Evolutionary conservation across 2,113 vertebrate species (phyloP).

Genomic region (Boulengeromyrus knoepffleri): DNA sequence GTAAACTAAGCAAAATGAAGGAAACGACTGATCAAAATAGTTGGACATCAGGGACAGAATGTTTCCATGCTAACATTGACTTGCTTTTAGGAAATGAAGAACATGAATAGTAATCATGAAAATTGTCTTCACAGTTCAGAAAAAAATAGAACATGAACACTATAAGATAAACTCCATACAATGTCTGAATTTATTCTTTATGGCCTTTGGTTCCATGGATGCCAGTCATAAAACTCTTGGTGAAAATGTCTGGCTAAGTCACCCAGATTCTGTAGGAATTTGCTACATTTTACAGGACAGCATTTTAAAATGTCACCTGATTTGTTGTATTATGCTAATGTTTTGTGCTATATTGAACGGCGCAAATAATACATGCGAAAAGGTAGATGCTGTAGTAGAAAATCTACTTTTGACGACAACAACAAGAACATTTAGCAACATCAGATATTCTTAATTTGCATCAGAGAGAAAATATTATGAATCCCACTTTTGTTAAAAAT

Average conservation of each 20-base stretch:
- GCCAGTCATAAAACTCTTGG: not conserved
- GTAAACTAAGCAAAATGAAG: not conserved
- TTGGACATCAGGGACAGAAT: not conserved
- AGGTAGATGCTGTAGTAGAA: not conserved
- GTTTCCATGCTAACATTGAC: not conserved
- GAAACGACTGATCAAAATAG: not conserved
- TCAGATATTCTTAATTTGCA: not conserved
- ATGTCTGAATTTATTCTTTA: not conserved
- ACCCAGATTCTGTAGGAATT: not conserved
- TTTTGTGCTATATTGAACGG: not conserved
- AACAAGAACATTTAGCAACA: not conserved
- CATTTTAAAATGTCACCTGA: not conserved
- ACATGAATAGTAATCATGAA: not conserved
- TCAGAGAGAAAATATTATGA: not conserved
- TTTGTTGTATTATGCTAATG: not conserved
- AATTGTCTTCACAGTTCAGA: not conserved
- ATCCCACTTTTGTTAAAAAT: not conserved
- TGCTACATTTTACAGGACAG: not conserved
- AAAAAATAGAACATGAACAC: not conserved
- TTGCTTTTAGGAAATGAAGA: not conserved
- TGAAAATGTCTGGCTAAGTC: not conserved
- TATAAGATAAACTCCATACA: not conserved
- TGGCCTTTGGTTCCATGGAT: not conserved
- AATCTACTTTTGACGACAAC: not conserved
- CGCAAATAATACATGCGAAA: not conserved